A percentile compares a stretch with the other conserved stretches of the same genome.
Evolutionary conservation across 2,797 vertebrate genomes (phyloP).

Genomic region (Amphiprion clarkii): DNA sequence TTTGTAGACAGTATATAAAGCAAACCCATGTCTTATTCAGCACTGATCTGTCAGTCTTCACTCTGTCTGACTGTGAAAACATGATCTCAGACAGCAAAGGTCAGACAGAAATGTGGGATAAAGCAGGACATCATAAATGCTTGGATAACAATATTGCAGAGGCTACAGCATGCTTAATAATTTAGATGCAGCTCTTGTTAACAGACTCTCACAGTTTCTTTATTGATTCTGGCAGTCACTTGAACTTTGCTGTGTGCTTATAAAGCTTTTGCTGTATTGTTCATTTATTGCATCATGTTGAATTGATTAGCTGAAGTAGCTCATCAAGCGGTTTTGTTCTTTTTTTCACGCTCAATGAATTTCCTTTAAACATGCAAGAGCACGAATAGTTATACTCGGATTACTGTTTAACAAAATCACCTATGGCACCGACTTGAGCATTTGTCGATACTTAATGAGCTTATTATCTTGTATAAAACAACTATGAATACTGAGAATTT

Average conservation of each 20-base stretch:
- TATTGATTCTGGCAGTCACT: conserved; percentile 35
- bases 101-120: conserved; percentile 35
- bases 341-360: background rate
- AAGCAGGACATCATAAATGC: conserved; percentile 33
- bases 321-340: background rate
- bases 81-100: conserved; percentile 27
- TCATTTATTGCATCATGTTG: conserved; percentile 39
- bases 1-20: background rate
- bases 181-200: conserved; percentile 45
- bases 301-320: conserved; percentile 8
- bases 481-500: background rate
- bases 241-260: conserved; percentile 5
- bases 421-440: background rate
- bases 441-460: no score
- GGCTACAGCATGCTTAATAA: conserved; percentile 48
- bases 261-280: conserved; percentile 17
- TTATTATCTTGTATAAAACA: background rate
- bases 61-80: background rate
- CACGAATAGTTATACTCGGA: background rate
- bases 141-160: conserved; percentile 41
- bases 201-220: conserved; percentile 18
- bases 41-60: background rate
- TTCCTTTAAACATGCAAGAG: background rate
- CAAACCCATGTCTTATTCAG: background rate
- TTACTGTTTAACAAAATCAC: background rate